Conservation (phyloP, 2,797 vertebrate species). For the Pelodytes ibericus region DNA sequence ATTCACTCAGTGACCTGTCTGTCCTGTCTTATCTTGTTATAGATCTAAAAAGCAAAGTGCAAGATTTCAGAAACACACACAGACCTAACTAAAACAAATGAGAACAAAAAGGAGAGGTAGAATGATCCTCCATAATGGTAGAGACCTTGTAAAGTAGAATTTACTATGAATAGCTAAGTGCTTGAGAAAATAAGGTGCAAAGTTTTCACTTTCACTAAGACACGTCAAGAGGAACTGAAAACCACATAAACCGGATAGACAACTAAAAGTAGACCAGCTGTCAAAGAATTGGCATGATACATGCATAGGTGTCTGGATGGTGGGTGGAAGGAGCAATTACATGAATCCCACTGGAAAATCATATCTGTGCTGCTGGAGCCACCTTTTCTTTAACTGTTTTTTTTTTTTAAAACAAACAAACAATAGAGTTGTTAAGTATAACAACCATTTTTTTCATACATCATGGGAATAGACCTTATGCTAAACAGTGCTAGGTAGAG, state of each 20-base stretch:
- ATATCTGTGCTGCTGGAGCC: too few relatives aligned
- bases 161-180: constrained; percentile 16
- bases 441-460: too few relatives aligned
- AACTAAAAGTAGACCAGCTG: constrained; percentile 9
- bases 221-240: neutral
- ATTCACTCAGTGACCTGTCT: constrained; percentile 22
- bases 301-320: too few relatives aligned
- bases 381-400: too few relatives aligned
- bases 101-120: constrained; percentile 2
- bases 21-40: constrained; percentile 23
- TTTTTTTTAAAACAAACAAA: too few relatives aligned
- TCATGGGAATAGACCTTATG: too few relatives aligned
- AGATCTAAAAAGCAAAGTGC: constrained; percentile 34
- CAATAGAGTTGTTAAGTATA: too few relatives aligned
- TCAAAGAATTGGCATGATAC: too few relatives aligned
- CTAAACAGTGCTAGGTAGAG: too few relatives aligned
- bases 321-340: too few relatives aligned
- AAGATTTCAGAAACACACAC: constrained; percentile 8
- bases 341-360: too few relatives aligned
- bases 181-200: constrained; percentile 1
- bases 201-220: constrained; percentile 26
- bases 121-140: neutral
- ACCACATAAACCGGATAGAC: neutral
- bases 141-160: constrained; percentile 11
- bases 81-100: constrained; percentile 12